A percentile compares a stretch with the other conserved stretches of the same genome.
phyloP scores from a whole-genome alignment of 1,140 invertebrate genomes.

The Rhyzopertha dominica region DNA sequence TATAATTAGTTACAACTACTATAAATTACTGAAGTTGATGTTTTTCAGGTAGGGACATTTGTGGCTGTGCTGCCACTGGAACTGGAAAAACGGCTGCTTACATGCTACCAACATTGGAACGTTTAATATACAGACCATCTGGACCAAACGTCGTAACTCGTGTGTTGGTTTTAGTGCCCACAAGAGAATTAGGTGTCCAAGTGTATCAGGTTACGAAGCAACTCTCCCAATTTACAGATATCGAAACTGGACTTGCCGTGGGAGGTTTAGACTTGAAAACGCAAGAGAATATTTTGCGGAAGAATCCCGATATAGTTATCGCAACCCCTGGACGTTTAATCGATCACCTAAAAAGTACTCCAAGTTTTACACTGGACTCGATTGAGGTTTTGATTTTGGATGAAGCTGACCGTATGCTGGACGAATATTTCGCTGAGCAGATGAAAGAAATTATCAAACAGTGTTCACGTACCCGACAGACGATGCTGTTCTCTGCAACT shows the following conservation, averaged over 20 bases:
- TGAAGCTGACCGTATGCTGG: conserved; percentile 95
- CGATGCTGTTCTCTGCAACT: conserved; percentile 96
- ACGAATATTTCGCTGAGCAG: conserved; percentile 97
- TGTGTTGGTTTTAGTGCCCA: conserved; percentile 92
- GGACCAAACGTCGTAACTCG: conserved; percentile 64
- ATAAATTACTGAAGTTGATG: conserved; percentile 6
- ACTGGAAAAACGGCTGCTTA: conserved; percentile 99
- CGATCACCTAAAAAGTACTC: conserved; percentile 95
- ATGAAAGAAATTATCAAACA: conserved; percentile 95
- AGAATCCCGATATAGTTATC: conserved; percentile 94
- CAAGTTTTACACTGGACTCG: conserved; percentile 81
- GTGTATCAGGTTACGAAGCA: conserved; percentile 92
- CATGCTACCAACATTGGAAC: conserved; percentile 94
- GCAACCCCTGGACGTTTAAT: conserved; percentile 97
- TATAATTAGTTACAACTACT: conserved; percentile 4
- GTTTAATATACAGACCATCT: conserved; percentile 74
- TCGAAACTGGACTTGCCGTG: conserved; percentile 78
- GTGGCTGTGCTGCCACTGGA: conserved; percentile 95
- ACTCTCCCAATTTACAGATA: conserved; percentile 78
- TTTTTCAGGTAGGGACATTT: conserved; percentile 74
- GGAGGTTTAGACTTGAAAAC: conserved; percentile 92
- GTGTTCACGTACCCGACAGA: conserved; percentile 90
- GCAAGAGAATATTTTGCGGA: conserved; percentile 82
- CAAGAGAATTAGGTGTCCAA: conserved; percentile 88
- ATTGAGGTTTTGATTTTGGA: conserved; percentile 95